Conservation (phyloP, 1,140 invertebrate genomes). For the Sesamia nonagrioides region DNA sequence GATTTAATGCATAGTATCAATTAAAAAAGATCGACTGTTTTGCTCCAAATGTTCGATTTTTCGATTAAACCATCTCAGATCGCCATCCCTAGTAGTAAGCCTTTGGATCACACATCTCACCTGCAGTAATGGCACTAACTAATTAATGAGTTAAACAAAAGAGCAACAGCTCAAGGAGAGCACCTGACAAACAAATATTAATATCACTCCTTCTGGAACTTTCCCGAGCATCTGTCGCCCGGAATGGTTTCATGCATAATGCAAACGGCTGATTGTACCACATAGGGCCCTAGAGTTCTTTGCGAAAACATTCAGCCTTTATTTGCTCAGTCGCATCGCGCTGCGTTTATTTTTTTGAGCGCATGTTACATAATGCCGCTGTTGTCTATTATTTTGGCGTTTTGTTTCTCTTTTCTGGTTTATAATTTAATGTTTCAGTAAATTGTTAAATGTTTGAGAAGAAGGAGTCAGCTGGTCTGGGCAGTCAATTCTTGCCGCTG, state of each 20-base stretch:
- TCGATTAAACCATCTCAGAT: too few species aligned
- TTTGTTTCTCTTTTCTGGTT: conserved; percentile 12
- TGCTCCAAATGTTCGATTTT: too few species aligned
- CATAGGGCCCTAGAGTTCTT: conserved; percentile 69
- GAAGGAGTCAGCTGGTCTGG: too few species aligned
- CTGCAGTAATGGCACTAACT: neutral
- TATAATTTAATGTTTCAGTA: neutral
- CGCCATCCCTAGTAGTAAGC: too few species aligned
- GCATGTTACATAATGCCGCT: conserved; percentile 59
- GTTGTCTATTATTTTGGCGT: conserved; percentile 32
- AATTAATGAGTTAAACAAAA: conserved; percentile 31
- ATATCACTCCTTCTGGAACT: conserved; percentile 68
- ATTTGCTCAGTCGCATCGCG: conserved; percentile 62
- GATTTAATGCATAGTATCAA: too few species aligned
- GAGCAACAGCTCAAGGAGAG: conserved; percentile 51
- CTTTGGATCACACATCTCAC: neutral
- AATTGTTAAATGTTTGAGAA: neutral
- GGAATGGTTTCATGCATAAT: conserved; percentile 78
- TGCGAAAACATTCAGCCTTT: conserved; percentile 71
- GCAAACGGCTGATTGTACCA: conserved; percentile 77
- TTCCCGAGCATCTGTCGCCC: conserved; percentile 71
- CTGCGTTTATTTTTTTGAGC: conserved; percentile 64
- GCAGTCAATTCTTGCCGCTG: too few species aligned
- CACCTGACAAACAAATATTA: conserved; percentile 71
- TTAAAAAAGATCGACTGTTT: too few species aligned